A percentile compares a stretch with the other conserved stretches of the same genome.
Conservation (phyloP, 2,113 vertebrate genomes). For the Mus spicilegus region DNA sequence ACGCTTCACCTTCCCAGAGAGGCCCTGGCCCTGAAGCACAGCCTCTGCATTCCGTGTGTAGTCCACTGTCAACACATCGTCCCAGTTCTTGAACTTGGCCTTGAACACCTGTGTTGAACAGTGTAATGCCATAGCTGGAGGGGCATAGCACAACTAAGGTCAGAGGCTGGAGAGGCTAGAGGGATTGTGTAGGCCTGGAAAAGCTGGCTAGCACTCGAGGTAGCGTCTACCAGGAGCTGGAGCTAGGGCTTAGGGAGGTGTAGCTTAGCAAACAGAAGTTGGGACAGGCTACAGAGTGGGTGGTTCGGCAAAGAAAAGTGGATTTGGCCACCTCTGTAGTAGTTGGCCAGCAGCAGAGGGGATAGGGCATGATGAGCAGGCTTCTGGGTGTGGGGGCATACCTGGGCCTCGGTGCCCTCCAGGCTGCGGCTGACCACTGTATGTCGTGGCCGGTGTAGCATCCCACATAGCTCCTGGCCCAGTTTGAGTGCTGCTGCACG, state of each 20-base stretch:
- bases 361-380: background rate
- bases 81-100: constrained; percentile 99
- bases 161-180: background rate
- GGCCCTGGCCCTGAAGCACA: constrained; percentile 88
- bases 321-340: fast-evolving
- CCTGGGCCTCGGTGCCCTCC: constrained; percentile 97
- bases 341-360: background rate
- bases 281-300: background rate
- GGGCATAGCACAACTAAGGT: background rate
- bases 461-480: constrained; percentile 97
- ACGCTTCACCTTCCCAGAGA: constrained; percentile 95
- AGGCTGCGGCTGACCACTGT: constrained; percentile 95
- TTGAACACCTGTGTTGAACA: constrained; percentile 93
- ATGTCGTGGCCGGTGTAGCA: constrained; percentile 97
- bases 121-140: background rate
- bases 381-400: constrained; percentile 74
- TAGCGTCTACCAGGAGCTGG: background rate
- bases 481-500: constrained; percentile 96
- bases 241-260: fast-evolving
- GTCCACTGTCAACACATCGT: constrained; percentile 96
- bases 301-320: background rate
- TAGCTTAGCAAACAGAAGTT: background rate
- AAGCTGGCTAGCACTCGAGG: background rate
- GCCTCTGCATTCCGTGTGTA: constrained; percentile 96
- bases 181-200: background rate